Conservation (phyloP, 2,888 invertebrate genomes). For the Amorpha juglandis region DNA sequence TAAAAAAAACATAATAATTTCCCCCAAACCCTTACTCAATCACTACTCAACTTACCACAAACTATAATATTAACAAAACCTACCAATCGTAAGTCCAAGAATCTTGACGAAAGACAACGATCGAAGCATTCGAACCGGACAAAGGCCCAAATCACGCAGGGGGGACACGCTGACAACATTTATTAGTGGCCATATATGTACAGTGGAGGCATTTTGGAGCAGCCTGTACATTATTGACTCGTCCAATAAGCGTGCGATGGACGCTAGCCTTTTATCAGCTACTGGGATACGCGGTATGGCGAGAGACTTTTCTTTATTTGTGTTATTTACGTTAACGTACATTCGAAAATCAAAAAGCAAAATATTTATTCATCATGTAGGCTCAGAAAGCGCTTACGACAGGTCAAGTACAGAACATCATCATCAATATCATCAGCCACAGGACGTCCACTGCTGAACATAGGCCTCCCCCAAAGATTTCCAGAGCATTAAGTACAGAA, state of each 20-base stretch:
- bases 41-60: too few relatives aligned
- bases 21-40: not conserved
- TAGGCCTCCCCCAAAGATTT: too few relatives aligned
- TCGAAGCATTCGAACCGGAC: slow-evolving; percentile 29
- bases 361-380: too few relatives aligned
- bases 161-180: slow-evolving; percentile 67
- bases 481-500: too few relatives aligned
- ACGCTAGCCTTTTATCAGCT: slow-evolving; percentile 72
- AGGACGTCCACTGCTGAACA: too few relatives aligned
- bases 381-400: too few relatives aligned
- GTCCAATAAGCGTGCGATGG: slow-evolving; percentile 79
- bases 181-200: slow-evolving; percentile 62
- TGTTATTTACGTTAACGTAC: not conserved
- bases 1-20: not conserved
- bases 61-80: not conserved
- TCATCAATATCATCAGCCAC: too few relatives aligned
- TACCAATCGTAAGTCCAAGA: not conserved
- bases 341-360: too few relatives aligned
- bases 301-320: slow-evolving; percentile 34
- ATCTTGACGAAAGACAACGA: slow-evolving; percentile 29
- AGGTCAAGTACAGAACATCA: too few relatives aligned
- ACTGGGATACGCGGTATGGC: slow-evolving; percentile 45
- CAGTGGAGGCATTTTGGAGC: slow-evolving; percentile 55
- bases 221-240: slow-evolving; percentile 79
- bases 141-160: slow-evolving; percentile 52